Evolutionary conservation across 2,797 vertebrate genomes (phyloP), one percentile per base, ranked within the genome.

Genomic region (Avahi laniger): DNA sequence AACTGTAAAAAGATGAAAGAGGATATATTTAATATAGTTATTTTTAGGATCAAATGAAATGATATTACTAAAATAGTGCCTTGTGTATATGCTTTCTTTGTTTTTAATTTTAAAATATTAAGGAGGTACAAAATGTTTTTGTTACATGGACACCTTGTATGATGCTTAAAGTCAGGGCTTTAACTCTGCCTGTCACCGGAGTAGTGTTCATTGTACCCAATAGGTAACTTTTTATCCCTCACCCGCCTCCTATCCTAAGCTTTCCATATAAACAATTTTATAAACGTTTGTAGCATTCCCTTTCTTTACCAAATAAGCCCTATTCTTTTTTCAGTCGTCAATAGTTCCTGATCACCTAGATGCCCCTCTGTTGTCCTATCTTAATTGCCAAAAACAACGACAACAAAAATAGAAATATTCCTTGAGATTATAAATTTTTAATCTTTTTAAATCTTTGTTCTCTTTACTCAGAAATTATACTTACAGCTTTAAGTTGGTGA

Each of bases 301-400:
- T 69, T 91, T 20, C 48, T 67, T 86, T 96, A 78, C 84, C 65
- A 88, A 57, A 80, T n/a, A 88, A 88, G 13, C 11, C 84, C 41
- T 76, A 2, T 95, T 80, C 75, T 84, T 72, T 87, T 57, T 81
- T 80, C 5, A 87, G 4, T 91, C 72, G 24, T 41, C 13, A 70
- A 1, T 83, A 76, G 81, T 95, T 89, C 43, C 38, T n/a, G 50
- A 38, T 87, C 43, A 83, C 54, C 4, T 65, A 54, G 35, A 52
- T 83, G 26, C 5, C 52, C 17, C 22, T 89, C 28, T 81, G 6
- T 95, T 87, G 18, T 73, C 35, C 43, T 91, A 38, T 61, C 28
- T 30, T 91, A 70, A 80, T 91, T 46, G 38, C 46, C 24, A 3
- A 38, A 73, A 95, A 50, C 15, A 80, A 2, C 72, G 70, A 78